Evolutionary conservation across 2,888 invertebrate species (phyloP).

Genomic region (Troides helena): DNA sequence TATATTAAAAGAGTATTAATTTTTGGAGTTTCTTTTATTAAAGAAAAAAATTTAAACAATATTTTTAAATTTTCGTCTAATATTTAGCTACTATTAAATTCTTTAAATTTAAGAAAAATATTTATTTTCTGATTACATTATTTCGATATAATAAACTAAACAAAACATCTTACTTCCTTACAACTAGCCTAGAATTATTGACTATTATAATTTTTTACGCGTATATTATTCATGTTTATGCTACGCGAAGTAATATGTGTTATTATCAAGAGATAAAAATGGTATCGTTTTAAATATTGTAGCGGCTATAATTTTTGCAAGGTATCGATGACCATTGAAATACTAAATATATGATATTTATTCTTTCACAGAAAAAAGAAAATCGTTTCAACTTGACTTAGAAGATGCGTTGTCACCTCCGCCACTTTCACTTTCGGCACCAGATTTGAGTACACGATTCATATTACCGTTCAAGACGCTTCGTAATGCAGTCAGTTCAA

Average conservation of each 20-base stretch:
- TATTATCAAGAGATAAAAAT: no score
- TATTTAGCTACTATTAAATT: no score
- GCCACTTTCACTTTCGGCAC: conserved; percentile 90
- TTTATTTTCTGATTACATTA: no score
- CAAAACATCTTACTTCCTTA: neutral
- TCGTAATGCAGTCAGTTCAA: conserved; percentile 88
- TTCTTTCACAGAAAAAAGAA: conserved; percentile 68
- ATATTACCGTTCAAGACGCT: conserved; percentile 80
- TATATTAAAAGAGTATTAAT: no score
- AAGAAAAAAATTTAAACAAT: no score
- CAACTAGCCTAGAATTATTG: neutral
- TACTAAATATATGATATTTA: neutral
- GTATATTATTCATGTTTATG: neutral
- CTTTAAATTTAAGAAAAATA: no score
- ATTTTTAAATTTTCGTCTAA: no score
- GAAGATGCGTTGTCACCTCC: conserved; percentile 87
- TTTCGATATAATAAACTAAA: no score
- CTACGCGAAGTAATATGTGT: neutral
- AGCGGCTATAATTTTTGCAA: neutral
- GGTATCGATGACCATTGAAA: neutral
- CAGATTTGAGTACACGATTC: conserved; percentile 83
- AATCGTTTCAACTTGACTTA: conserved; percentile 82
- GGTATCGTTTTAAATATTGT: neutral
- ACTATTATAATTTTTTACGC: neutral
- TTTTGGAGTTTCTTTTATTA: no score